Evolutionary conservation across 2,113 vertebrate genomes (phyloP).

Genomic region (Ancistrus triradiatus): DNA sequence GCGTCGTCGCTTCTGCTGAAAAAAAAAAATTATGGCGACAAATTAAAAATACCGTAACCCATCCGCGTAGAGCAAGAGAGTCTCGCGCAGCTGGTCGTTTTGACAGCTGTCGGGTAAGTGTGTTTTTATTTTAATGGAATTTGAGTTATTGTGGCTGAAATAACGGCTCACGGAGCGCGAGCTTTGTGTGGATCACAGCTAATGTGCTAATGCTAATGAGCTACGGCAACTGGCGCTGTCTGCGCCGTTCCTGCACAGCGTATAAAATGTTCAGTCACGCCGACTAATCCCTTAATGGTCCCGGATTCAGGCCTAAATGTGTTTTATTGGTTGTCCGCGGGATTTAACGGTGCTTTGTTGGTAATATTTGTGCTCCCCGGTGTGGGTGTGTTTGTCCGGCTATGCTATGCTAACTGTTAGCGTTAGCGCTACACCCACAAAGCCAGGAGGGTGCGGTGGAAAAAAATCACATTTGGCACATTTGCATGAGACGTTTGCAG

Average conservation of each 20-base stretch:
- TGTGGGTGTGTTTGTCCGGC: slow-evolving; percentile 43
- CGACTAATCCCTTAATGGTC: too few species aligned
- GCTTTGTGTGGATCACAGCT: slow-evolving; percentile 67
- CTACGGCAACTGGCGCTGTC: not conserved
- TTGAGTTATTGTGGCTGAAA: slow-evolving; percentile 49
- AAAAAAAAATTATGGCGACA: slow-evolving; percentile 53
- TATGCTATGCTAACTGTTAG: slow-evolving; percentile 39
- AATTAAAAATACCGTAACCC: slow-evolving; percentile 42
- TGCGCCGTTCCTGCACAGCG: not conserved
- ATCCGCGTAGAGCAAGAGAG: slow-evolving; percentile 19
- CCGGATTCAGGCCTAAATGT: too few species aligned
- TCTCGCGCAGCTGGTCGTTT: slow-evolving; percentile 20
- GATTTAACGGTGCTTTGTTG: too few species aligned
- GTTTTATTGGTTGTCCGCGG: too few species aligned
- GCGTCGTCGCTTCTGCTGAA: slow-evolving; percentile 47
- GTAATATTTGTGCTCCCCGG: not conserved
- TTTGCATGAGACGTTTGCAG: not conserved
- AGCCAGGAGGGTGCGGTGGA: slow-evolving; percentile 18
- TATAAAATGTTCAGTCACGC: too few species aligned
- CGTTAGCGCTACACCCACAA: slow-evolving; percentile 40
- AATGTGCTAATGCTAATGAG: not conserved
- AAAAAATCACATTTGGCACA: not conserved
- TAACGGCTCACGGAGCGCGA: slow-evolving; percentile 52
- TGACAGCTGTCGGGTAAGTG: slow-evolving; percentile 58
- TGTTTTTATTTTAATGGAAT: slow-evolving; percentile 32